Percentiles rank a stretch among this genome's conserved stretches.
Evolutionary conservation across 2,797 vertebrate genomes (phyloP).

Genomic region (Staurois parvus): DNA sequence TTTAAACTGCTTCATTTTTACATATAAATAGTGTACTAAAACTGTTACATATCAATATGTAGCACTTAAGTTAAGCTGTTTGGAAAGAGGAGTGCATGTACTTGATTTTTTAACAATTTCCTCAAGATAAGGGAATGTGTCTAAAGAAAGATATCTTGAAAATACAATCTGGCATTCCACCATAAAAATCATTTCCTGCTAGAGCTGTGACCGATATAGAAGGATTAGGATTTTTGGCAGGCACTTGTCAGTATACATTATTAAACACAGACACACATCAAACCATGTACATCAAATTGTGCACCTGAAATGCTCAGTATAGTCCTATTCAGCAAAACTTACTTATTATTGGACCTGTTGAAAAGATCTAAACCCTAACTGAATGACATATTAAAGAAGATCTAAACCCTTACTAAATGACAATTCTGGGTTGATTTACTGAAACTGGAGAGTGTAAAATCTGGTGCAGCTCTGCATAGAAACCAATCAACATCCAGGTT

Average conservation of each 20-base stretch:
- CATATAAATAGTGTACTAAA: too few species aligned
- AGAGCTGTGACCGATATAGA: not conserved
- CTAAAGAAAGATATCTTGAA: not conserved
- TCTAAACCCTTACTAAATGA: too few species aligned
- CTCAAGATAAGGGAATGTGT: not conserved
- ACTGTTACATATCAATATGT: not conserved
- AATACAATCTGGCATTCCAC: not conserved
- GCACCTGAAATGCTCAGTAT: not conserved
- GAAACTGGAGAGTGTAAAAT: too few species aligned
- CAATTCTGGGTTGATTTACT: too few species aligned
- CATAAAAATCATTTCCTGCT: not conserved
- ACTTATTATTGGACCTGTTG: too few species aligned
- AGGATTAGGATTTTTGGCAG: slow-evolving; percentile 3
- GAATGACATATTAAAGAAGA: too few species aligned
- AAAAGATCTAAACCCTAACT: too few species aligned
- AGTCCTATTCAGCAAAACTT: too few species aligned
- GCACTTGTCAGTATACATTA: slow-evolving; percentile 2
- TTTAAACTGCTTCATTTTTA: too few species aligned
- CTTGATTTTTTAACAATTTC: not conserved
- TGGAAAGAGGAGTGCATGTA: not conserved
- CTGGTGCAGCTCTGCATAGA: too few species aligned
- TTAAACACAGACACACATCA: not conserved
- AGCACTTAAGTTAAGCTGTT: not conserved
- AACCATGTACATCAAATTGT: not conserved
- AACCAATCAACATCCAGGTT: too few species aligned